Evolutionary conservation across 2,888 invertebrate genomes (phyloP).

Genomic region (Noctua fimbriata): DNA sequence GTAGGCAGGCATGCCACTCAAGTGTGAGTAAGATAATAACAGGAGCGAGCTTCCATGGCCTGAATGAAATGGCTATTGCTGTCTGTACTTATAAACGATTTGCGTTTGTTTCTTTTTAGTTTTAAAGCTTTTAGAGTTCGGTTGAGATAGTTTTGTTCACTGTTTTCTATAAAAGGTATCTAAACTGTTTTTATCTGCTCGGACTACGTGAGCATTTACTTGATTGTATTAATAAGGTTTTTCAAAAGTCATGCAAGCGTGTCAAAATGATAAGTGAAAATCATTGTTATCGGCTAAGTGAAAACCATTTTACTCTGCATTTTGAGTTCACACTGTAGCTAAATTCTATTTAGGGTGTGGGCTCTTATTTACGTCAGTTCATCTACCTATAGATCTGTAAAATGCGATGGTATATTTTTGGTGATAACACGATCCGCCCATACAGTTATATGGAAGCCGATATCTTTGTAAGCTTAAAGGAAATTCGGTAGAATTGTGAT

Average conservation of each 20-base stretch:
- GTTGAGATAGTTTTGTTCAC: slow-evolving; percentile 4
- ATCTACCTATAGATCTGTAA: slow-evolving; percentile 26
- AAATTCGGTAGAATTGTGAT: slow-evolving; percentile 81
- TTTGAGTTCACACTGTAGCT: neutral
- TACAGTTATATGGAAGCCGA: slow-evolving; percentile 58
- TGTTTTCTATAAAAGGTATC: neutral
- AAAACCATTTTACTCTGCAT: slow-evolving; percentile 24
- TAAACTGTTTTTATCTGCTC: neutral
- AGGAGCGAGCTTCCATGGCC: slow-evolving; percentile 50
- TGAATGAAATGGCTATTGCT: slow-evolving; percentile 41
- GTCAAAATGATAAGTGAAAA: slow-evolving; percentile 27
- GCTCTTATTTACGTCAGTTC: neutral
- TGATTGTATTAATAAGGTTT: neutral
- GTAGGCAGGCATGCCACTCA: slow-evolving; percentile 66
- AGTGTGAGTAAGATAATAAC: slow-evolving; percentile 64
- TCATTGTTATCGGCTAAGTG: slow-evolving; percentile 29
- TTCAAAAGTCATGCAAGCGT: neutral
- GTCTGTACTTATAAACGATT: slow-evolving; percentile 27
- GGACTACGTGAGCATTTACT: neutral
- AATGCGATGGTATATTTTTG: slow-evolving; percentile 39
- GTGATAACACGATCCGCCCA: slow-evolving; percentile 54
- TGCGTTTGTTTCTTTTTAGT: slow-evolving; percentile 23
- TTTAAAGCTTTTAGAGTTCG: slow-evolving; percentile 10
- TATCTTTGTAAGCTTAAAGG: slow-evolving; percentile 69
- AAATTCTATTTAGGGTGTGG: slow-evolving; percentile 16